Percentiles rank a stretch among this genome's conserved stretches.
Evolutionary conservation across 2,888 invertebrate genomes (phyloP).

Genomic region (Schizaphis graminum): DNA sequence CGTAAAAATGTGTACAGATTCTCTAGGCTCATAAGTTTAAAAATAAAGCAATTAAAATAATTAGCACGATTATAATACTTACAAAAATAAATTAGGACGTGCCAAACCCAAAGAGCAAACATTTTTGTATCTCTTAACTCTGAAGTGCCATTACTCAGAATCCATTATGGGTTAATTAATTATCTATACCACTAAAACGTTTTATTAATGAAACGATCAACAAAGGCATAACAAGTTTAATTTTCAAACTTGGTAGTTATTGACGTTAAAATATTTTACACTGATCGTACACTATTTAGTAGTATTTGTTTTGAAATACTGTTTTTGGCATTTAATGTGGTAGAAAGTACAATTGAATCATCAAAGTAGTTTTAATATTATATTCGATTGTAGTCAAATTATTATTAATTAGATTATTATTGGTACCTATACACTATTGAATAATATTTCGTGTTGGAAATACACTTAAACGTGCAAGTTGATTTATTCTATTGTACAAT

Average conservation of each 20-base stretch:
- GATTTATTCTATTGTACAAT: background rate
- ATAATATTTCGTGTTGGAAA: background rate
- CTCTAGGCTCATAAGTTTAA: background rate
- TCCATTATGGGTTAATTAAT: slow-evolving; percentile 13
- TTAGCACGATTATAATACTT: background rate
- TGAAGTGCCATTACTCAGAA: background rate
- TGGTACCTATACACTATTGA: too few relatives aligned
- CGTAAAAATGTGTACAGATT: background rate
- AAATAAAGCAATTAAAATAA: background rate
- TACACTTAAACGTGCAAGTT: background rate
- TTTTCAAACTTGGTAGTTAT: background rate
- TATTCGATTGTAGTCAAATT: background rate
- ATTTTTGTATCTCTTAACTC: background rate
- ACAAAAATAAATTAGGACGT: background rate
- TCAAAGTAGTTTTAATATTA: background rate
- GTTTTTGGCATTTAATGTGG: background rate
- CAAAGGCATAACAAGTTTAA: background rate
- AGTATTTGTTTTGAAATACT: background rate
- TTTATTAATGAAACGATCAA: background rate
- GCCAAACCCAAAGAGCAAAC: background rate
- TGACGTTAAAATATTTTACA: background rate
- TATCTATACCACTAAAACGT: background rate
- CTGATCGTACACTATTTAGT: background rate
- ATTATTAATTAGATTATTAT: background rate
- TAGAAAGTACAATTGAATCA: background rate